Conservation (phyloP, 2,113 vertebrate species). For the Catharus bicknelli region DNA sequence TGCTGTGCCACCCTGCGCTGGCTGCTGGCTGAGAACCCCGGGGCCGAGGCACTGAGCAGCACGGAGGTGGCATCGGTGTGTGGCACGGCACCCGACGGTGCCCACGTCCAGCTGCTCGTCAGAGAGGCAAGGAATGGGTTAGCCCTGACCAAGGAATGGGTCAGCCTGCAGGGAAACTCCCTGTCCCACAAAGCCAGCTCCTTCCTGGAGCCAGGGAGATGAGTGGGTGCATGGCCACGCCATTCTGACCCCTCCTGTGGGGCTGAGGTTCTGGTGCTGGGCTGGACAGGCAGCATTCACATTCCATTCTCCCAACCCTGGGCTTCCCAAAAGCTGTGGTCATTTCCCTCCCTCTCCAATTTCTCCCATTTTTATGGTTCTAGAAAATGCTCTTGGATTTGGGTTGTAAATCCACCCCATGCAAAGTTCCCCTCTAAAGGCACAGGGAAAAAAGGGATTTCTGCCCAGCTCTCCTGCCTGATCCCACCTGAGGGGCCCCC, state of each 20-base stretch:
- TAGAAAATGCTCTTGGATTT: accelerated
- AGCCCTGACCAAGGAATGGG: background rate
- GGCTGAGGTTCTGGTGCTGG: background rate
- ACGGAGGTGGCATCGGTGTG: constrained; percentile 54
- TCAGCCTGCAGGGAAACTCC: background rate
- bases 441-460: background rate
- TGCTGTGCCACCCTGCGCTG: constrained; percentile 79
- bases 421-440: background rate
- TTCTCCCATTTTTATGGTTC: background rate
- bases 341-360: background rate
- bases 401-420: background rate
- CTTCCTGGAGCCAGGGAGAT: accelerated
- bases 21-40: constrained; percentile 77
- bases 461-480: background rate
- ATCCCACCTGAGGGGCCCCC: background rate
- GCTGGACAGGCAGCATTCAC: background rate
- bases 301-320: accelerated
- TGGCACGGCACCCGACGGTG: constrained; percentile 75
- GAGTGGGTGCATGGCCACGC: background rate
- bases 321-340: background rate
- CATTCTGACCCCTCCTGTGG: accelerated
- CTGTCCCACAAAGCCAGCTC: background rate
- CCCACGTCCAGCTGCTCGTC: constrained; percentile 74
- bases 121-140: constrained; percentile 79
- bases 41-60: constrained; percentile 7